Base-by-base conservation (phyloP, 2,888 invertebrate genomes). In the Dorcus hopei region DNA sequence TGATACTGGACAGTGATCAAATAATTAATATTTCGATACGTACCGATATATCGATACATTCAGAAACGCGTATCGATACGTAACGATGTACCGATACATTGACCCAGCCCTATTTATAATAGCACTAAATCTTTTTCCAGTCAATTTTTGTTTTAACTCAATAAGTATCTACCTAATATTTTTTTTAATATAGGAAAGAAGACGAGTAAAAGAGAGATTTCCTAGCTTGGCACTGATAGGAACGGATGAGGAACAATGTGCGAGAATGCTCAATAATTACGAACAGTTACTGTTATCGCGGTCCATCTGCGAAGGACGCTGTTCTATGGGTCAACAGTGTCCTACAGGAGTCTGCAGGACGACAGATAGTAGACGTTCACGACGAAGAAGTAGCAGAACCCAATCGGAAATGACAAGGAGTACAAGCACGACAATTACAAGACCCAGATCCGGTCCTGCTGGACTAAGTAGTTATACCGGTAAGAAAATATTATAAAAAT, bases 231-330 rank as follows among this genome's bases (percentile, higher is more conserved):
- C 89, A 2, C 80, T 89, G 62, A 83, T 86, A 1, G 85, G 88
- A 68, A 82, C 85, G 57, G 94, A 94, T 74, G 84, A 88, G 59
- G 83, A 87, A 14, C 88, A 91, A 68, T 95, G 93, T 71, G 84
- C 86, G 19, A 77, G 87, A 16, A 90, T 93, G 78, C 82, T 96
- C 66, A 88, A 89, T 73, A 90, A 89, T 61, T 96, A 95, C 78
- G 91, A 93, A 75, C 89, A 89, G 61, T 83, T 93, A 77, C 81
- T 93, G 52, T 85, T 86, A 68, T 87, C 91, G 59, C 83, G 87
- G 61, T 88, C 91, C 70, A 90, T 94, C 62, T 94, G 94, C 79
- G 93, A 94, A 77, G 93, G 93, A 47, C 88, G 89, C 73, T 94
- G 94, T 75, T 83, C 88, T 3, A 85, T 92, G 81, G 92, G 92